Evolutionary conservation across 2,888 invertebrate species (phyloP).

Genomic region (Melinopterus prodromus): DNA sequence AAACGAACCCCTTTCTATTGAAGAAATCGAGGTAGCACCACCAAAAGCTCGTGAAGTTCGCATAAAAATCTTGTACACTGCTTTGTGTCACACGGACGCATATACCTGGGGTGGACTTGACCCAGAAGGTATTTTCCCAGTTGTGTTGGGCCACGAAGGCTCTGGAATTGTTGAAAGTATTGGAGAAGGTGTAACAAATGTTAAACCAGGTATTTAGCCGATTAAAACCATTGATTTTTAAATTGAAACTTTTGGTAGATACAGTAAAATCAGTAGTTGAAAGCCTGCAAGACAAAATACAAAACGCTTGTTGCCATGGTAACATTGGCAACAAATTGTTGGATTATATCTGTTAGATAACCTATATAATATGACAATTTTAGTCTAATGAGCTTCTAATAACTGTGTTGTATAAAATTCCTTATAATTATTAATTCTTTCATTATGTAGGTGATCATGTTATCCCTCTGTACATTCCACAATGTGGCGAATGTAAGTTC

Average conservation of each 20-base stretch:
- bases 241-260: not conserved
- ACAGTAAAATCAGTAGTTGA: not conserved
- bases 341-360: too few relatives aligned
- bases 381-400: too few relatives aligned
- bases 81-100: constrained; percentile 92
- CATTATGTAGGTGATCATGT: constrained; percentile 83
- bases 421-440: not conserved
- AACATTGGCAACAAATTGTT: too few relatives aligned
- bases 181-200: constrained; percentile 88
- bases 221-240: not conserved
- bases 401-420: too few relatives aligned
- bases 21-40: constrained; percentile 92
- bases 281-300: not conserved
- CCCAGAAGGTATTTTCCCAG: constrained; percentile 92
- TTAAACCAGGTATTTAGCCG: constrained; percentile 73
- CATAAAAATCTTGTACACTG: constrained; percentile 80
- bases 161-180: constrained; percentile 97
- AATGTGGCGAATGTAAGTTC: constrained; percentile 96
- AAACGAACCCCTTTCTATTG: constrained; percentile 87
- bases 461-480: constrained; percentile 95
- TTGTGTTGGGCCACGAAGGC: constrained; percentile 96
- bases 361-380: too few relatives aligned
- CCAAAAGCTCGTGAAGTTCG: constrained; percentile 94
- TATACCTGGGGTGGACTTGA: constrained; percentile 89
- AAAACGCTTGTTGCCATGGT: not conserved